Evolutionary conservation across 2,797 vertebrate genomes (phyloP).

Genomic region (Sternotherus odoratus): DNA sequence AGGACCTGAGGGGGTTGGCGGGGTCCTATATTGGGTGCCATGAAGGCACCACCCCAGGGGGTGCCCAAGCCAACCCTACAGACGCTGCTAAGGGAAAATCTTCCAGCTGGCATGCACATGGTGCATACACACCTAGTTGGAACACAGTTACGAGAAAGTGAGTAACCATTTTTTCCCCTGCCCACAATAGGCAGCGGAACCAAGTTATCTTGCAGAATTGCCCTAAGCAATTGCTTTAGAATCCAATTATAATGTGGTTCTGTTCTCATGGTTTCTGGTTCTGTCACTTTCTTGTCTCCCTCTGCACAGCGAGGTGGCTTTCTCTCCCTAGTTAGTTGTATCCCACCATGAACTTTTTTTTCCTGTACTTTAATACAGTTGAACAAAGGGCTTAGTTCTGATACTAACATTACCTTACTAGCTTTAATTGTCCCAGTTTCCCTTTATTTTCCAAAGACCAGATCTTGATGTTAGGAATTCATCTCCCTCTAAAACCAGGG

Average conservation of each 20-base stretch:
- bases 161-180: neutral
- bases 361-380: neutral
- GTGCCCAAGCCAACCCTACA: no score
- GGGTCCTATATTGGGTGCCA: no score
- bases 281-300: neutral
- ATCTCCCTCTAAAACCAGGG: neutral
- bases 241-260: neutral
- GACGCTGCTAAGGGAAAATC: no score
- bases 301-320: neutral
- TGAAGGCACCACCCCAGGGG: no score
- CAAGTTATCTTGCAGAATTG: neutral
- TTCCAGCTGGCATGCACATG: no score
- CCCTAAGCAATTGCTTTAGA: neutral
- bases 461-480: neutral
- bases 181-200: neutral
- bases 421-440: neutral
- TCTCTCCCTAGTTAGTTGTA: neutral
- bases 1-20: no score
- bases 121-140: no score
- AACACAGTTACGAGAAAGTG: no score
- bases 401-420: neutral
- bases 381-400: neutral
- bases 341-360: neutral
- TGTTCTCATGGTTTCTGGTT: neutral
- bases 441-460: neutral